Percentiles rank a stretch among this genome's conserved stretches.
Conservation (phyloP, 53 echinoderm and acorn worm species). For the Zoroaster sp. region DNA sequence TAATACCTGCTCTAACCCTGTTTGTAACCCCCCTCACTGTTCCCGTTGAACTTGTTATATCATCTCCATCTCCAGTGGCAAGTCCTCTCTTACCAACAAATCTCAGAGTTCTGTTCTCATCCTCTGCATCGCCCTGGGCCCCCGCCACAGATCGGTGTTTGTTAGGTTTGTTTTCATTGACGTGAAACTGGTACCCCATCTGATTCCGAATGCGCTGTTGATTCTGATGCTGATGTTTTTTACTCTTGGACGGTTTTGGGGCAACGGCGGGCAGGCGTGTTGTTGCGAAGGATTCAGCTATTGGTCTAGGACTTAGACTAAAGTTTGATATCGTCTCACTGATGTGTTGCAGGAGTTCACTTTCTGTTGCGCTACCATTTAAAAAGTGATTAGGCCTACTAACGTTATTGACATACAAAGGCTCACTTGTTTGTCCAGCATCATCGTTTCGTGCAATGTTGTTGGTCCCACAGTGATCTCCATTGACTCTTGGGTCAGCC, state of each 20-base stretch:
- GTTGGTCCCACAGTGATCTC: not conserved
- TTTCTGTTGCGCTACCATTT: conserved; percentile 22
- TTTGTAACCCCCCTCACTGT: conserved; percentile 93
- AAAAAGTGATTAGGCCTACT: not conserved
- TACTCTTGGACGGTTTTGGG: conserved; percentile 35
- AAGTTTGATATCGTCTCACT: conserved; percentile 9
- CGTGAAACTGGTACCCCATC: conserved; percentile 34
- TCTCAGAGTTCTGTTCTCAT: conserved; percentile 83
- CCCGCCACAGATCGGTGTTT: not conserved
- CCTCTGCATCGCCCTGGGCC: conserved; percentile 10
- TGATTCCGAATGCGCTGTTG: not conserved
- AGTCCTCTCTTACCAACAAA: conserved; percentile 90
- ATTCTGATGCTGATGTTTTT: not conserved
- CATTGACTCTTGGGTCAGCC: not conserved
- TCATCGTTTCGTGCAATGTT: not conserved
- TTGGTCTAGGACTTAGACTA: conserved; percentile 6
- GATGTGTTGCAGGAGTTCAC: conserved; percentile 10
- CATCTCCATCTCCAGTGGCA: conserved; percentile 82
- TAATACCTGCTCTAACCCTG: conserved; percentile 90
- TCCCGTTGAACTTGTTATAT: conserved; percentile 83
- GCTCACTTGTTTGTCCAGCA: not conserved
- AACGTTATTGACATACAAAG: not conserved
- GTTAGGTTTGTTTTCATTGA: conserved; percentile 4
- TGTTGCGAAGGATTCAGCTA: not conserved
- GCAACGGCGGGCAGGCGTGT: not conserved